Evolutionary conservation across 2,797 vertebrate species (phyloP).

Genomic region (Pangasius macronema): DNA sequence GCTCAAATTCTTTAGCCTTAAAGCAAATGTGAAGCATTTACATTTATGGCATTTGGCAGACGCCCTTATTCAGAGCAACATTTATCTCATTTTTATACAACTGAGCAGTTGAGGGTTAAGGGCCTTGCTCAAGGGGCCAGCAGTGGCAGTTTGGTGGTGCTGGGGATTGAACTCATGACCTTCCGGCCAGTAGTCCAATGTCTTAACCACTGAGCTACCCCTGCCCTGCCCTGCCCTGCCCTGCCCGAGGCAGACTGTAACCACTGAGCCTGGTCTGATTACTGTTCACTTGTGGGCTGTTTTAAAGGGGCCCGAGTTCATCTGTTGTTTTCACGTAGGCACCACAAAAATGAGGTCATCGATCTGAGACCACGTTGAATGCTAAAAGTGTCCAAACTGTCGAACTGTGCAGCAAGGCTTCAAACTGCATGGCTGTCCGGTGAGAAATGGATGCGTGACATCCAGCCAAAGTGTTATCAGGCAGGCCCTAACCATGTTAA

Average conservation of each 20-base stretch:
- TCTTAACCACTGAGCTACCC: no score
- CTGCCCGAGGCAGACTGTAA: not conserved
- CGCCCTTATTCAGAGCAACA: no score
- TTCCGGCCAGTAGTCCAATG: no score
- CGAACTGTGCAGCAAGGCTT: not conserved
- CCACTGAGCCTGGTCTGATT: no score
- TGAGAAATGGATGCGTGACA: no score
- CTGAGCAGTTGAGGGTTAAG: no score
- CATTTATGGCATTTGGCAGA: no score
- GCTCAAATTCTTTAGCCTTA: not conserved
- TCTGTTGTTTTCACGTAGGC: not conserved
- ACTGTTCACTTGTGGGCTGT: not conserved
- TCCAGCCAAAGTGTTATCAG: not conserved
- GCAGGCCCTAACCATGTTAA: not conserved
- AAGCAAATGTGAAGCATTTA: not conserved
- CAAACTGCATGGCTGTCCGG: not conserved
- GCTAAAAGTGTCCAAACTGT: not conserved
- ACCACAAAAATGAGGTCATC: not conserved
- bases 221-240: no score
- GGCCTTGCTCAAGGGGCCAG: no score
- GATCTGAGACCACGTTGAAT: not conserved
- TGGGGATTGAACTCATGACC: no score
- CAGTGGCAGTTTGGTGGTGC: no score
- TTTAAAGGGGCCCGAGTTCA: not conserved
- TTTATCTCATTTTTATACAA: no score